Conservation (phyloP, 1,140 invertebrate genomes). For the Philopotamus ludificatus region DNA sequence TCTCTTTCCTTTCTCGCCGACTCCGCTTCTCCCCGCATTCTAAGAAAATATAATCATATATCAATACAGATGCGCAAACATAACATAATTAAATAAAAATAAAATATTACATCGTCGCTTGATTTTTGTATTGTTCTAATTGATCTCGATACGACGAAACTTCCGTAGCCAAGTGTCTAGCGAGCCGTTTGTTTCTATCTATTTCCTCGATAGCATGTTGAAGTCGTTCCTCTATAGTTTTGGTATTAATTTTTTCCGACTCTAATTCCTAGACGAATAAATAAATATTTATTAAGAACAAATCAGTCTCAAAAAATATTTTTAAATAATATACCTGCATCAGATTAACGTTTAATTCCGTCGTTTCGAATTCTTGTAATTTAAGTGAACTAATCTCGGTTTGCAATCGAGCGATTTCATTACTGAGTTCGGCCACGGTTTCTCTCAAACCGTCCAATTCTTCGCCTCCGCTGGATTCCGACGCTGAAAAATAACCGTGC, state of each 20-base stretch:
- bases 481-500: constrained; percentile 43
- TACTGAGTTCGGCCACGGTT: constrained; percentile 64
- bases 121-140: constrained; percentile 33
- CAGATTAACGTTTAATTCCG: constrained; percentile 59
- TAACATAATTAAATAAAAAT: constrained; percentile 6
- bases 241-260: constrained; percentile 22
- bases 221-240: constrained; percentile 22
- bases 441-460: constrained; percentile 67
- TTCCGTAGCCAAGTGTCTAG: constrained; percentile 36
- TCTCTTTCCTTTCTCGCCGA: constrained; percentile 64
- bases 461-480: constrained; percentile 61
- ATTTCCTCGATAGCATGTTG: constrained; percentile 32
- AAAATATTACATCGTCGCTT: constrained; percentile 30
- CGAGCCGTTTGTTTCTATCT: constrained; percentile 35
- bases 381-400: constrained; percentile 64
- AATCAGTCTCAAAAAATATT: background rate
- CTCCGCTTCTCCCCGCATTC: constrained; percentile 54
- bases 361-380: constrained; percentile 69
- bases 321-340: constrained; percentile 48
- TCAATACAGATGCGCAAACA: background rate
- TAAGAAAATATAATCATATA: constrained; percentile 43
- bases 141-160: constrained; percentile 34
- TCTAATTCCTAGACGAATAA: constrained; percentile 34
- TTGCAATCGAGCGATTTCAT: constrained; percentile 64
- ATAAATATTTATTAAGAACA: background rate